Base-by-base conservation (phyloP, 2,888 invertebrate genomes). In the Nematopogon swammerdamellus region DNA sequence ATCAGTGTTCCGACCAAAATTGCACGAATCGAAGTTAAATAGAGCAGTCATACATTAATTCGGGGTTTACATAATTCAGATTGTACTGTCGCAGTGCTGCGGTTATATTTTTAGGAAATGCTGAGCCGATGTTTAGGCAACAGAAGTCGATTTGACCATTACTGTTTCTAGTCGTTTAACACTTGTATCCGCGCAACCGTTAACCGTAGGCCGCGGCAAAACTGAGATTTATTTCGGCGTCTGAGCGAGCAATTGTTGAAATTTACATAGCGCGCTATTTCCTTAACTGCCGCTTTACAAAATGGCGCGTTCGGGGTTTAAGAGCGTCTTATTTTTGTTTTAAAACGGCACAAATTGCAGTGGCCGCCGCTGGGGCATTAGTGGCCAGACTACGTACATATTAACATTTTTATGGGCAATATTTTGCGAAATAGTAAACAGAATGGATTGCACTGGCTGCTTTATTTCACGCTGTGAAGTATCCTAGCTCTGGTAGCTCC, bases 391-490 rank as follows among this genome's bases (percentile, higher is more conserved):
- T 8, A 3, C n/a, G n/a, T n/a, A n/a, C n/a, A n/a, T 70, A 79
- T 79, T 77, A 72, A 75, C 76, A 76, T 76, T 71, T 76, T 76
- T 74, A 77, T 75, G 67, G 74, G 63, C 72, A 57, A 72, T 79
- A 74, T 69, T 71, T 76, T 67, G 36, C 36, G 36, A 36, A 36
- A 36, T 36, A 14, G 36, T 14, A 14, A 36, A 36, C 14, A 14
- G n/a, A 36, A 36, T 14, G 36, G 36, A 36, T 36, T 36, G 36
- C 36, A 36, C 5, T 25, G 4, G 25, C 25, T 25, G 4, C 25
- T n/a, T n/a, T n/a, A n/a, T n/a, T n/a, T n/a, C n/a, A n/a, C n/a
- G n/a, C n/a, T n/a, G n/a, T n/a, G n/a, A n/a, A n/a, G n/a, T n/a
- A n/a, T n/a, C n/a, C n/a, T n/a, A n/a, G n/a, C n/a, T n/a, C n/a